Base-by-base conservation (phyloP, 2,113 vertebrate genomes). In the Vulpes ferrilata region DNA sequence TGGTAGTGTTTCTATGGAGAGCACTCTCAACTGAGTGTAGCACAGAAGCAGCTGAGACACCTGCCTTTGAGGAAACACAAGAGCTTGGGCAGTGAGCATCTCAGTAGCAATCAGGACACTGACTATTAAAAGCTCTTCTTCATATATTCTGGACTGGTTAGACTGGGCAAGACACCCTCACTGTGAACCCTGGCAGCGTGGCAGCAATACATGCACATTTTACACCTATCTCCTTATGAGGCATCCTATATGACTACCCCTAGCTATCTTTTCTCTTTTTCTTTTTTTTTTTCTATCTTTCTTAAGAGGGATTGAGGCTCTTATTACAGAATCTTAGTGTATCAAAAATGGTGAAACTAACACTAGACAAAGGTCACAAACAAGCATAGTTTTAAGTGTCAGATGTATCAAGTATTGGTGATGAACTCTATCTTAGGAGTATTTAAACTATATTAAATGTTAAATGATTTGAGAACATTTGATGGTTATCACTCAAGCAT, bases 401-500 rank as follows among this genome's bases (percentile, higher is more conserved):
- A 84, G 30, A 27, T 76, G 2, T 59, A 81, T 81, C 38, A 71
- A 80, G 25, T 59, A 38, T 16, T 59, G 32, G 43, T 60, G 32
- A 90, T 64, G 59, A 76, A 82, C 17, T 83, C 32, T 73, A 59
- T 81, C 38, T 57, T 67, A 89, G 9, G 25, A 92, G 5, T n/a
- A 88, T 84, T 32, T 92, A 92, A 96, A 90, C 71, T 76, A 57
- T 60, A 74, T 67, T 88, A 69, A 69, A 69, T 69, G 16, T 83
- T 80, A 95, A 90, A 69, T 86, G 74, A 93, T 87, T 60, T 91
- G 19, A 93, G 48, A 92, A 38, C 38, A 82, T 30, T 22, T 93
- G 27, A 76, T 35, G 32, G 35, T 62, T 88, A 27, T 91, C 23
- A 74, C n/a, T 55, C 30, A 95, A 79, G n/a, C 2, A 95, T 86